Base-by-base conservation (phyloP, 2,797 vertebrate genomes). In the Xenentodon cancila region DNA sequence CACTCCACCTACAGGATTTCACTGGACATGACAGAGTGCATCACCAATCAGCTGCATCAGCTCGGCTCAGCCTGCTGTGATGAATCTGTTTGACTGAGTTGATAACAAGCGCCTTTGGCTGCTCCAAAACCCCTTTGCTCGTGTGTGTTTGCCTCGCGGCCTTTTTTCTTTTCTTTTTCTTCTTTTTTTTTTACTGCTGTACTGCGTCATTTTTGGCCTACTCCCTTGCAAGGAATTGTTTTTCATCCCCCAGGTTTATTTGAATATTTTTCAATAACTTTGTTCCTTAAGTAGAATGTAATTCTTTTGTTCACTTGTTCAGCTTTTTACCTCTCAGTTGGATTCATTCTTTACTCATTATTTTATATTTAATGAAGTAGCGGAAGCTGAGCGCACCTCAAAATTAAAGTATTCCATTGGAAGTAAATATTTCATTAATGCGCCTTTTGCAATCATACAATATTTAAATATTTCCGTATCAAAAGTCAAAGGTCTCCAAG, bases 1-100 rank as follows among this genome's bases (percentile, higher is more conserved):
- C 84, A 76, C 85, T 84, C 80, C 84, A 87, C 77, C 86, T 85
- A 76, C 79, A 88, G 84, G 84, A 78, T 66, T 68, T 50, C 61
- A 61, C 37, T 11, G 60, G 68, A 79, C 73, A 86, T 75, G 76
- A 79, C 82, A 82, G 73, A 84, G 49, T 19, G 61, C 18, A 5
- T 75, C 59, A 71, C 53, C 61, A 17, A 60, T 69, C 53, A n/a
- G 49, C 70, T 58, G 57, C 50, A 30, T 75, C 57, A 56, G 64
- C 60, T 84, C 62, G 59, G 44, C 65, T 75, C 77, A 66, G 57
- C 68, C 66, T 74, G 79, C 76, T 76, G 65, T 53, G 70, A 58
- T 83, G 76, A 73, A 71, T 75, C 68, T 67, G 42, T 82, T 84
- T 45, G 51, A 71, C 68, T 71, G 62, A 82, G 71, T 77, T 79